Conservation (phyloP, 64 coral and sea anemone genomes). For the Montipora capricornis region DNA sequence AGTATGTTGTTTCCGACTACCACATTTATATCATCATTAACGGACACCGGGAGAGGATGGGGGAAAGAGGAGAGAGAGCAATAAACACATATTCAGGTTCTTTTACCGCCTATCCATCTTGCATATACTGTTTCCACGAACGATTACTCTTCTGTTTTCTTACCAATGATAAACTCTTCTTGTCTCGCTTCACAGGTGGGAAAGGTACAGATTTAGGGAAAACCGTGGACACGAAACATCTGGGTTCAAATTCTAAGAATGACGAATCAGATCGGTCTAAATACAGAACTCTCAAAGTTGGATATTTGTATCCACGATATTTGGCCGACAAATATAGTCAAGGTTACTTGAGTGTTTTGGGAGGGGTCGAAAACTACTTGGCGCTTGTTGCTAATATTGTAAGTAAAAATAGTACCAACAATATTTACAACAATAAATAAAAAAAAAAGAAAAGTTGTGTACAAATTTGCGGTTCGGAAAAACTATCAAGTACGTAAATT, state of each 20-base stretch:
- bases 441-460: not conserved
- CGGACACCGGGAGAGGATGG: no score
- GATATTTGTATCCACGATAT: not conserved
- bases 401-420: not conserved
- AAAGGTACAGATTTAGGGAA: not conserved
- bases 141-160: no score
- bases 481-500: no score
- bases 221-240: not conserved
- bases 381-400: constrained; percentile 31
- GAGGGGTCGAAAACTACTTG: constrained; percentile 1
- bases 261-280: not conserved
- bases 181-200: not conserved
- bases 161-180: not conserved
- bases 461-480: no score
- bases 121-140: no score
- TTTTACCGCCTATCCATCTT: no score
- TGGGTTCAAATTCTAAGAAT: not conserved
- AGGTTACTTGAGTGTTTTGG: not conserved
- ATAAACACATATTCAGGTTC: no score
- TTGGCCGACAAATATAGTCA: not conserved
- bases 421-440: not conserved
- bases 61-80: no score
- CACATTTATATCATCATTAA: no score
- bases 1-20: no score
- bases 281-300: constrained; percentile 24